Conservation (phyloP, 2,797 vertebrate species). For the Somateria mollissima region DNA sequence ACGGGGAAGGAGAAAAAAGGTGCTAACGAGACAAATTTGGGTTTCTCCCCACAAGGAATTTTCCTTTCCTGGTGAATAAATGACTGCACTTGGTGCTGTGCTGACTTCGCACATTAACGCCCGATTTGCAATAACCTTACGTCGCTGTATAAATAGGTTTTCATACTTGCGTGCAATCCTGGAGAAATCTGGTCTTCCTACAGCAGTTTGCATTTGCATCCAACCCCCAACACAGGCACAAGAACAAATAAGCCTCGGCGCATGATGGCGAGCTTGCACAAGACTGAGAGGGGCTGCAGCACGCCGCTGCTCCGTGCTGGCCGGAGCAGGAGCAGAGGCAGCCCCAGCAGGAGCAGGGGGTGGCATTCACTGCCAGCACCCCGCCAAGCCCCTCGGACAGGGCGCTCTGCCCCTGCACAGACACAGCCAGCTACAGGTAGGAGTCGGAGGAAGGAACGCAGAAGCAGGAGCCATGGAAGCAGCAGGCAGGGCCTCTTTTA, state of each 20-base stretch:
- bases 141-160: neutral
- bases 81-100: neutral
- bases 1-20: fast-evolving
- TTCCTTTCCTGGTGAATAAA: neutral
- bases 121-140: neutral
- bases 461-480: neutral
- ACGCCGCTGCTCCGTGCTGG: fast-evolving
- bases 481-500: neutral
- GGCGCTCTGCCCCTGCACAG: neutral
- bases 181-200: neutral
- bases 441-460: neutral
- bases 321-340: neutral
- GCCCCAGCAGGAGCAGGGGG: neutral
- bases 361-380: no score
- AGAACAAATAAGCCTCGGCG: fast-evolving
- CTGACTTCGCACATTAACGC: neutral
- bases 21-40: fast-evolving
- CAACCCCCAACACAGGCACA: neutral
- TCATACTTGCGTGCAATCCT: fast-evolving
- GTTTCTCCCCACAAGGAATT: neutral
- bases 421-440: neutral
- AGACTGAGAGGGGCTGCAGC: no score
- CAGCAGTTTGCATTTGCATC: neutral
- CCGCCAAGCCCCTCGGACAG: fast-evolving
- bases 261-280: no score